A percentile compares a stretch with the other conserved stretches of the same genome.
phyloP scores from a whole-genome alignment of 2,113 vertebrate species.

The Oryzias curvinotus region DNA sequence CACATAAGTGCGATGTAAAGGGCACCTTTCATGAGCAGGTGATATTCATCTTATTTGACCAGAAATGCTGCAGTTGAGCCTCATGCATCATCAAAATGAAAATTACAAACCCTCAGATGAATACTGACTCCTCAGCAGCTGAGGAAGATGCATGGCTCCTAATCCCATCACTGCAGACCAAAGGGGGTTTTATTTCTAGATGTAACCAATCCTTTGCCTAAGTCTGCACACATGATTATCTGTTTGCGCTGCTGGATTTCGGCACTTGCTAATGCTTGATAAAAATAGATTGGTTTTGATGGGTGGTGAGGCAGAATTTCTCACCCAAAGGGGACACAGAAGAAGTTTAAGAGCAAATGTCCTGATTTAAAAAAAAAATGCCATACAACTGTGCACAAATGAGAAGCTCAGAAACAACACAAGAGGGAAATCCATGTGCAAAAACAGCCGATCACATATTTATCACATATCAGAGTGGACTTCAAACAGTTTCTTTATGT shows the following conservation, averaged over 20 bases:
- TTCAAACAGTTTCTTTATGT: constrained; percentile 4
- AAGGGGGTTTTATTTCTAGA: background rate
- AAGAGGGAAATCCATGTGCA: background rate
- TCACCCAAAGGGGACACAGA: background rate
- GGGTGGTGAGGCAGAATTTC: constrained; percentile 5
- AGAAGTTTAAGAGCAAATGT: constrained; percentile 7
- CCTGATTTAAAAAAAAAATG: background rate
- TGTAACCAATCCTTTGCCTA: background rate
- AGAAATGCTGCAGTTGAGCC: background rate
- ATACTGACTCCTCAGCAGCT: background rate
- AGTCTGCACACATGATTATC: background rate
- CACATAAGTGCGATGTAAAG: background rate
- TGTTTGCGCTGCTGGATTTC: background rate
- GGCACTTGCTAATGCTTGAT: constrained; percentile 6
- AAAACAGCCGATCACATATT: background rate
- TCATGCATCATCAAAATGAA: background rate
- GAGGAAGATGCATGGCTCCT: background rate
- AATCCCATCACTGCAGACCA: constrained; percentile 1
- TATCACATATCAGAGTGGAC: background rate
- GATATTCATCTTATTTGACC: background rate
- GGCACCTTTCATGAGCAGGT: background rate
- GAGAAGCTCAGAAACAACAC: background rate
- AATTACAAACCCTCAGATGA: background rate
- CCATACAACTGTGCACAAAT: background rate
- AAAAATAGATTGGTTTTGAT: constrained; percentile 14